phyloP scores from a whole-genome alignment of 2,888 invertebrate species.

The Acrobasis repandana region DNA sequence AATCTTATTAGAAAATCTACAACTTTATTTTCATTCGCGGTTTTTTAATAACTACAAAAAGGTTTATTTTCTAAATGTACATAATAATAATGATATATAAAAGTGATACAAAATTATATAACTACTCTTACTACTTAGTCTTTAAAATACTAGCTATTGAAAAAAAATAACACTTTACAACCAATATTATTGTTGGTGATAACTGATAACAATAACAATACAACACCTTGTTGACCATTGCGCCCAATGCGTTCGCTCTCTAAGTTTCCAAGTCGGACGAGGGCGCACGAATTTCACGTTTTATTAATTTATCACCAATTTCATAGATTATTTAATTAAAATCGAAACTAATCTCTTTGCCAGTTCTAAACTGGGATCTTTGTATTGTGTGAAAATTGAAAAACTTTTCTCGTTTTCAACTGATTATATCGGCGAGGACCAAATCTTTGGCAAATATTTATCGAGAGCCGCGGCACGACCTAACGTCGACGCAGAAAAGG shows the following conservation, averaged over 20 bases:
- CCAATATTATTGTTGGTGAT: no score
- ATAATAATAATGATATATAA: no score
- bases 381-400: constrained; percentile 74
- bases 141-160: no score
- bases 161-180: no score
- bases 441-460: constrained; percentile 74
- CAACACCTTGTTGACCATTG: background rate
- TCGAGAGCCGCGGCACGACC: constrained; percentile 40
- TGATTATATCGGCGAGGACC: constrained; percentile 64
- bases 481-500: background rate
- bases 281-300: constrained; percentile 22
- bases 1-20: constrained; percentile 13
- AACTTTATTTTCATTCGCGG: background rate
- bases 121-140: no score
- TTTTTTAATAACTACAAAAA: background rate
- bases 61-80: no score
- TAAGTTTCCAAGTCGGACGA: background rate
- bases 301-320: constrained; percentile 40
- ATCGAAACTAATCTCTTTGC: constrained; percentile 56
- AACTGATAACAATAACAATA: no score
- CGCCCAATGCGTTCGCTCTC: background rate
- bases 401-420: constrained; percentile 77
- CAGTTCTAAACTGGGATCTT: constrained; percentile 48
- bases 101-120: no score
- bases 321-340: constrained; percentile 62